These are phyloP conservation scores for Melinopterus prodromus DNA, from an alignment of 2,888 invertebrate species.

Conservation along the genomic window DNA sequence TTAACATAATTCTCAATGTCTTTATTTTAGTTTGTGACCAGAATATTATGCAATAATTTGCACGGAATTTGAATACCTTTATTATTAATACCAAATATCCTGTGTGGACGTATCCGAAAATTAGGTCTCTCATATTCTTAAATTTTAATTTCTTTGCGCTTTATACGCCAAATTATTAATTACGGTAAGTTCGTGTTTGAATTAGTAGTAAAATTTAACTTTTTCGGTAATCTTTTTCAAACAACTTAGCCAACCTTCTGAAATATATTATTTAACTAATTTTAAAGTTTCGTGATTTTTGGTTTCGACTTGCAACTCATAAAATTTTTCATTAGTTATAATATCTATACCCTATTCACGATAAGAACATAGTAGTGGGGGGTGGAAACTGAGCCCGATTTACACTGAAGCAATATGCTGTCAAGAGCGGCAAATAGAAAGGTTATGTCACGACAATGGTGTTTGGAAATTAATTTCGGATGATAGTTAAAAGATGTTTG, in stretches of 20 bases:
- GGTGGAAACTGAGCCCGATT: too few relatives aligned
- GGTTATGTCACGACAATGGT: too few relatives aligned
- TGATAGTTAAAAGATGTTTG: too few relatives aligned
- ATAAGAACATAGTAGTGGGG: too few relatives aligned
- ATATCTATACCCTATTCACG: too few relatives aligned
- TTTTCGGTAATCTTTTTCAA: slow-evolving; percentile 31
- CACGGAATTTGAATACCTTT: slow-evolving; percentile 37
- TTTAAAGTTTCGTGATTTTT: slow-evolving; percentile 34
- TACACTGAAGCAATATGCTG: too few relatives aligned
- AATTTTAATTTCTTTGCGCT: slow-evolving; percentile 39
- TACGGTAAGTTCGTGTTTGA: slow-evolving; percentile 37
- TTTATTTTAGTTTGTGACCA: slow-evolving; percentile 39
- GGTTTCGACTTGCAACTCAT: slow-evolving; percentile 37
- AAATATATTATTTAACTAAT: slow-evolving; percentile 31
- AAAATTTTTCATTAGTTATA: slow-evolving; percentile 33
- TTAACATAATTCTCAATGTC: slow-evolving; percentile 32
- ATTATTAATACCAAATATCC: slow-evolving; percentile 38
- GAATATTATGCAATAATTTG: slow-evolving; percentile 37
- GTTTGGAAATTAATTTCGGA: too few relatives aligned
- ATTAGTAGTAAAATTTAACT: slow-evolving; percentile 37
- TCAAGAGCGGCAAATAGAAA: too few relatives aligned
- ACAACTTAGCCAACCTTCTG: slow-evolving; percentile 42
- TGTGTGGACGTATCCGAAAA: slow-evolving; percentile 38
- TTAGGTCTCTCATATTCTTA: slow-evolving; percentile 31
- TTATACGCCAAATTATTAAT: slow-evolving; percentile 38